Conservation (phyloP, 2,888 invertebrate species). For the Odontomyia ornata region DNA sequence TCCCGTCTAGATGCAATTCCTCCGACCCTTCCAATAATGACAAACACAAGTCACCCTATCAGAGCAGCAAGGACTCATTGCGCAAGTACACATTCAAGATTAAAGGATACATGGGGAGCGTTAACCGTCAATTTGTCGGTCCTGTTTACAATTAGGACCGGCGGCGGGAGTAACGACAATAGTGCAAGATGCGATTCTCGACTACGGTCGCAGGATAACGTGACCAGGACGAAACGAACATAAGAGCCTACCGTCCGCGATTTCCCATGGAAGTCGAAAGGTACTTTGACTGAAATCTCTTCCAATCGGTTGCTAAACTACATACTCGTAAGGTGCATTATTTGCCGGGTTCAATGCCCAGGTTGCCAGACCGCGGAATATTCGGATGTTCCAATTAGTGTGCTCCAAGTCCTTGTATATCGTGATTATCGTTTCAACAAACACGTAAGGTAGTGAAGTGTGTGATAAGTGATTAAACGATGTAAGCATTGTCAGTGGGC, state of each 20-base stretch:
- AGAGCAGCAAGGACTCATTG: neutral
- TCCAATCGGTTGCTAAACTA: neutral
- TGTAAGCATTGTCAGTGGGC: neutral
- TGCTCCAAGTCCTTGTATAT: neutral
- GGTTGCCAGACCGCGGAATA: neutral
- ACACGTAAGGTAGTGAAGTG: neutral
- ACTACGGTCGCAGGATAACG: neutral
- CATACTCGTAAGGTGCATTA: neutral
- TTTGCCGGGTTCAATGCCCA: neutral
- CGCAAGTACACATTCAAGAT: neutral
- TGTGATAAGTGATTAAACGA: neutral
- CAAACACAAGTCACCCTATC: neutral
- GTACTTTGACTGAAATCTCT: neutral
- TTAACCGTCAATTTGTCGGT: neutral
- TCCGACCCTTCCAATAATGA: neutral
- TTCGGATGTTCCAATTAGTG: neutral
- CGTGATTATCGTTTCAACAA: neutral
- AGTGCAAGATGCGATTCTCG: neutral
- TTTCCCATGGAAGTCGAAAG: neutral
- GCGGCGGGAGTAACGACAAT: neutral
- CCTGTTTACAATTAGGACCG: constrained; percentile 1
- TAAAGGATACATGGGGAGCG: neutral
- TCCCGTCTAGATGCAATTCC: neutral
- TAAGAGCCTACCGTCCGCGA: neutral
- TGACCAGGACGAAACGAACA: neutral